Evolutionary conservation across 1,140 invertebrate genomes (phyloP), one percentile per base, ranked within the genome.

Genomic region (Drosophila equinoxialis): DNA sequence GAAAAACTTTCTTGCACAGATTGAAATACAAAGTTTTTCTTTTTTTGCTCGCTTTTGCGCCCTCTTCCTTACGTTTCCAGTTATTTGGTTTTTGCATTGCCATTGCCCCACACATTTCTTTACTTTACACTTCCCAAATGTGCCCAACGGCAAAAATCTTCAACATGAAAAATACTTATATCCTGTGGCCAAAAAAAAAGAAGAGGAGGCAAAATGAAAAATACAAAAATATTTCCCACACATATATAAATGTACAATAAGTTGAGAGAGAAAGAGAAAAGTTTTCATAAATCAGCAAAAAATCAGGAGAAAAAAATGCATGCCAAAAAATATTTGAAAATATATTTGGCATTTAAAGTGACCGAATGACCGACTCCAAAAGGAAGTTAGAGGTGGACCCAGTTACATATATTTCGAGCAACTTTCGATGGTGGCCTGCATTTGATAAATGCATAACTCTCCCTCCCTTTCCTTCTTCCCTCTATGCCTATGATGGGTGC

Each of bases 11-110:
- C 81, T 86, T 79, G 82, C 82, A 79, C 83, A 86, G 79, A 86
- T 86, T 86, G 83, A 86, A 87, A 87, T 82, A 87, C 82, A 86
- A 87, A 86, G 84, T 89, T 87, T 77, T 85, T 86, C 87, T 72
- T 55, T 75, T 65, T 71, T 17, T 23, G 17, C 45, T 3, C 14
- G 6, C 14, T 8, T 48, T 17, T 17, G n/a, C 42, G 26, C 5
- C 26, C 13, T 14, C 42, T 14, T 45, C 45, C 17, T 17, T 48
- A 8, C 8, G 78, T 75, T 85, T 85, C 68, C 81, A 85, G 62
- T 85, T 79, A 79, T 87, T 84, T 74, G 77, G 55, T 68, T 84
- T 70, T 79, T 63, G 67, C 71, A 58, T 68, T 72, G 59, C 65
- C 42, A 58, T 68, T 63, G 37, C 37, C 14, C 72, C 79, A 87